Percentiles rank a stretch among this genome's conserved stretches.
Evolutionary conservation across 1,140 invertebrate species (phyloP).

Genomic region (Polypedilum vanderplanki): DNA sequence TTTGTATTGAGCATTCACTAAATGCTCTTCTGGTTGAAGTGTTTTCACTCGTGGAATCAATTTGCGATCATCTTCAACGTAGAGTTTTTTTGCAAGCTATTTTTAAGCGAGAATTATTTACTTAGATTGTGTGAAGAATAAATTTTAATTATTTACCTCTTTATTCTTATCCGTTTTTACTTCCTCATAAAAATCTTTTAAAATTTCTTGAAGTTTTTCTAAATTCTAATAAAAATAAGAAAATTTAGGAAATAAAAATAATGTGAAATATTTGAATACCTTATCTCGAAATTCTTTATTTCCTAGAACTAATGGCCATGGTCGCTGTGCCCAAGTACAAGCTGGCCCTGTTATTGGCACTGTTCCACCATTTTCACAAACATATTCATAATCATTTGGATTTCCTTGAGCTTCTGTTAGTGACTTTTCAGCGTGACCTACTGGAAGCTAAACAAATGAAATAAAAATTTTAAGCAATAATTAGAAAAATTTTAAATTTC

Average conservation of each 20-base stretch:
- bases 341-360: conserved; percentile 57
- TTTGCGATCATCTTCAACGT: conserved; percentile 49
- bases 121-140: not conserved
- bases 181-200: conserved; percentile 41
- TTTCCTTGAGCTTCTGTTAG: conserved; percentile 45
- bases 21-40: conserved; percentile 54
- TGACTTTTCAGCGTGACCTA: not conserved
- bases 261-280: conserved; percentile 34
- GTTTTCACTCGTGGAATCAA: conserved; percentile 55
- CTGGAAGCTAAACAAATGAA: not conserved
- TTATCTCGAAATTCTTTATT: conserved; percentile 52
- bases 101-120: not conserved
- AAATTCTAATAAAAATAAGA: conserved; percentile 32
- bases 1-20: conserved; percentile 64
- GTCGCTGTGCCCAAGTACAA: conserved; percentile 69
- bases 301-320: conserved; percentile 68
- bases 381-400: conserved; percentile 58
- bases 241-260: not conserved
- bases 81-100: conserved; percentile 44
- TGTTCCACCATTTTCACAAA: conserved; percentile 75
- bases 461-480: too few relatives aligned
- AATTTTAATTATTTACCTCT: not conserved
- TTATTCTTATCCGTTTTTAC: conserved; percentile 30
- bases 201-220: conserved; percentile 38
- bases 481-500: not conserved